Evolutionary conservation across 2,113 vertebrate genomes (phyloP), one percentile per base, ranked within the genome.

Genomic region (Lepus timidus): DNA sequence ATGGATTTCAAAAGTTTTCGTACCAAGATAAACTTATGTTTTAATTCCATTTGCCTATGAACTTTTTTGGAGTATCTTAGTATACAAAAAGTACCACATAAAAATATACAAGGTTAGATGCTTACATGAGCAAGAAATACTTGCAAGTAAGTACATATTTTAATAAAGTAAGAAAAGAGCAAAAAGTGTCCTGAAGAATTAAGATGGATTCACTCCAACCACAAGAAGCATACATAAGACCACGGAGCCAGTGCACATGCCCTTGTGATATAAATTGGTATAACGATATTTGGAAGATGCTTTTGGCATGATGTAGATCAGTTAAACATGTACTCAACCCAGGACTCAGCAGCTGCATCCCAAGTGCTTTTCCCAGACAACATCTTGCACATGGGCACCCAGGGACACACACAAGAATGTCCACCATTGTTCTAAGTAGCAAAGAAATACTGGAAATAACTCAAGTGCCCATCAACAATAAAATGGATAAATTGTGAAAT

Each of bases 381-480:
- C 65, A 39, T 84, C 68, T 17, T 89, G 22, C 12, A 75, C 6
- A n/a, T 78, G 31, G 64, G 20, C 7, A 31, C 62, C 33, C 61
- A 44, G 4, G 29, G 33, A 62, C 22, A 55, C 36, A 82, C 19
- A 5, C 39, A 82, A 51, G 67, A 87, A 73, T 83, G 5, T 64
- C 85, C 19, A 78, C 58, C 19, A 27, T 9, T 74, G 52, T 83
- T 52, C 71, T 11, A 92, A 93, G 58, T 16, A 81, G 31, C 25
- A 55, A 93, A 76, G 75, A 85, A 94, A 89, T 81, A 74, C 27
- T 52, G 11, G 16, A 82, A 78, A 71, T 65, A 93, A 82, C 10
- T 11, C 65, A 80, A 55, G 23, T 88, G 31, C 9, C 82, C 14
- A 68, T 65, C 25, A 52, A 76, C 7, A 25, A 33, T 68, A 88